Evolutionary conservation across 2,113 vertebrate species (phyloP).

Genomic region (Macrotis lagotis): DNA sequence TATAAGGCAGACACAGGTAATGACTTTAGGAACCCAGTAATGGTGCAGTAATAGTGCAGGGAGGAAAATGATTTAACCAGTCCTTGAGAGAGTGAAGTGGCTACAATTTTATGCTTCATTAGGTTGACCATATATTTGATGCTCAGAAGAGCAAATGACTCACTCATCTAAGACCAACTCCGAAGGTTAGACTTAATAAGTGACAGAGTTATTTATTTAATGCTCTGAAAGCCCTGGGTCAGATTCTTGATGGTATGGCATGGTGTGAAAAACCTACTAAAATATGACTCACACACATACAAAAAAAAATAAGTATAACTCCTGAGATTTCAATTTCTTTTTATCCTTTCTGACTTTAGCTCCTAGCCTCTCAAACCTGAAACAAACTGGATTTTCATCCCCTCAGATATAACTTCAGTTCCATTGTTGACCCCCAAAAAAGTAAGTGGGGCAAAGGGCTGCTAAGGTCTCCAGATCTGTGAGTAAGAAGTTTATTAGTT

Average conservation of each 20-base stretch:
- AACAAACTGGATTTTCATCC: not conserved
- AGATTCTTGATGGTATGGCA: not conserved
- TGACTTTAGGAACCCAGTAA: not conserved
- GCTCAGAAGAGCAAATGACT: not conserved
- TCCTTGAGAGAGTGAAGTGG: not conserved
- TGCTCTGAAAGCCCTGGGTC: not conserved
- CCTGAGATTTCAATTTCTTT: not conserved
- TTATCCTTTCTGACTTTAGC: not conserved
- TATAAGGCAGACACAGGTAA: not conserved
- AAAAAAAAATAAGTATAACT: not conserved
- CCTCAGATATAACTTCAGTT: not conserved
- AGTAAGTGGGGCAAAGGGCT: not conserved
- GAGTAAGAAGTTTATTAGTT: not conserved
- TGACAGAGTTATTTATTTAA: not conserved
- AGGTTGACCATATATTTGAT: not conserved
- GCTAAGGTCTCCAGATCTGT: not conserved
- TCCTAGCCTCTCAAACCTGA: not conserved
- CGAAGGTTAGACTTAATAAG: not conserved
- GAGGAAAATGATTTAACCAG: not conserved
- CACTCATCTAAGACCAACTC: not conserved
- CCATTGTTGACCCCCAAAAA: not conserved
- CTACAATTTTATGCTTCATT: not conserved
- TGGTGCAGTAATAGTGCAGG: not conserved
- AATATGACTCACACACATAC: not conserved
- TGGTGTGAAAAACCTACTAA: not conserved